phyloP scores from a whole-genome alignment of 1,140 invertebrate genomes.

The Cryptotermes secundus region DNA sequence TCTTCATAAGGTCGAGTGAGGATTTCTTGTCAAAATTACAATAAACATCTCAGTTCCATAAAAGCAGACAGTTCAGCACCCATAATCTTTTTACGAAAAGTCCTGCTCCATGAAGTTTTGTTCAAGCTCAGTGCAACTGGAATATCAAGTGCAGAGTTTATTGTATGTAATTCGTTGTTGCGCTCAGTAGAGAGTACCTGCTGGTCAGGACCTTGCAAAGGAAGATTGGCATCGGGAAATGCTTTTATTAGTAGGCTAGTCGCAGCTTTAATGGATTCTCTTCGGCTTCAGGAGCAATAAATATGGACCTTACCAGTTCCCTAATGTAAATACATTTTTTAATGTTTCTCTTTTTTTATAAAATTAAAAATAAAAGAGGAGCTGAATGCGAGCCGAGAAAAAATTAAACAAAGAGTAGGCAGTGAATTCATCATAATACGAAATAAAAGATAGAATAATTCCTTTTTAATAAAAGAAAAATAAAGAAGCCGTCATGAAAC shows the following conservation, averaged over 20 bases:
- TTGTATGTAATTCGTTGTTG: no score
- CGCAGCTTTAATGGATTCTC: constrained; percentile 7
- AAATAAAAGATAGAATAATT: neutral
- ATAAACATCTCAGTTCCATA: no score
- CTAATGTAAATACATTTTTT: constrained; percentile 19
- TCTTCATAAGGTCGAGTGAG: no score
- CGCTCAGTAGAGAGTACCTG: neutral
- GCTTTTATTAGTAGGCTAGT: constrained; percentile 11
- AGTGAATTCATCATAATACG: neutral
- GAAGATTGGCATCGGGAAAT: neutral
- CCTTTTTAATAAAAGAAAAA: neutral
- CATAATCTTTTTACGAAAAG: no score
- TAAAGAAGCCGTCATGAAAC: neutral
- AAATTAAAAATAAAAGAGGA: neutral
- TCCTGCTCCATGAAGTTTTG: no score
- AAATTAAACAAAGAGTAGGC: neutral
- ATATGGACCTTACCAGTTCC: constrained; percentile 10
- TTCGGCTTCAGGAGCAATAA: constrained; percentile 10
- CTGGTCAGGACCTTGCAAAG: constrained; percentile 9
- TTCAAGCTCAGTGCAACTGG: no score
- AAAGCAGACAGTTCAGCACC: no score
- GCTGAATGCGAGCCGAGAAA: neutral
- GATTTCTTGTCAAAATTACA: no score
- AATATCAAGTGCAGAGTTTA: no score
- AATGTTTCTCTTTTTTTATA: constrained; percentile 14